A percentile compares a stretch with the other conserved stretches of the same genome.
phyloP scores from a whole-genome alignment of 2,113 vertebrate genomes.

The Pagrus major region DNA sequence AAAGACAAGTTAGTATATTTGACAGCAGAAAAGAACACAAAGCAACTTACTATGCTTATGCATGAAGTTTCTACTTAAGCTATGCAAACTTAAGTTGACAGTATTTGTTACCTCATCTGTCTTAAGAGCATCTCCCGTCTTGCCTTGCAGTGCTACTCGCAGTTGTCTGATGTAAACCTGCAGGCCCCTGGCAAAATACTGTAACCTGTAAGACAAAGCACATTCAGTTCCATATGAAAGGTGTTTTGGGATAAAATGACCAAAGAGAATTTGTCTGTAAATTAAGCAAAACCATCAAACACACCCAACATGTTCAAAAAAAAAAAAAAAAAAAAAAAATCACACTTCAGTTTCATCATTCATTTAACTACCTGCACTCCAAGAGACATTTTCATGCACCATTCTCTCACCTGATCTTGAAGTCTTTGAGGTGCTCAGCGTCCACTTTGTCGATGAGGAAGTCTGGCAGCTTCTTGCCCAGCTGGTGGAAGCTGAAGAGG shows the following conservation, averaged over 20 bases:
- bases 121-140: constrained; percentile 97
- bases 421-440: constrained; percentile 96
- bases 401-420: constrained; percentile 92
- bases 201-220: constrained; percentile 85
- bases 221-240: background rate
- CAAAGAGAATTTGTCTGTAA: background rate
- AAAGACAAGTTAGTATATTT: constrained; percentile 8
- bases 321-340: too few relatives aligned
- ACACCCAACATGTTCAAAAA: background rate
- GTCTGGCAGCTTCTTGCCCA: constrained; percentile 96
- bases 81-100: background rate
- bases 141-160: constrained; percentile 95
- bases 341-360: background rate
- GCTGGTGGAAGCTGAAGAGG: constrained; percentile 95
- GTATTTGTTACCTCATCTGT: constrained; percentile 92
- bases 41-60: background rate
- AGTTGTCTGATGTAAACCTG: constrained; percentile 98
- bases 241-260: background rate
- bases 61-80: background rate
- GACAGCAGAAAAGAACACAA: background rate
- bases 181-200: constrained; percentile 97
- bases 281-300: too few relatives aligned
- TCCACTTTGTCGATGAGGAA: constrained; percentile 96
- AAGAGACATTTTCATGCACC: too few relatives aligned
- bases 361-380: background rate